Evolutionary conservation across 2,888 invertebrate species (phyloP), one percentile per base, ranked within the genome.

Genomic region (Andrena camellia): DNA sequence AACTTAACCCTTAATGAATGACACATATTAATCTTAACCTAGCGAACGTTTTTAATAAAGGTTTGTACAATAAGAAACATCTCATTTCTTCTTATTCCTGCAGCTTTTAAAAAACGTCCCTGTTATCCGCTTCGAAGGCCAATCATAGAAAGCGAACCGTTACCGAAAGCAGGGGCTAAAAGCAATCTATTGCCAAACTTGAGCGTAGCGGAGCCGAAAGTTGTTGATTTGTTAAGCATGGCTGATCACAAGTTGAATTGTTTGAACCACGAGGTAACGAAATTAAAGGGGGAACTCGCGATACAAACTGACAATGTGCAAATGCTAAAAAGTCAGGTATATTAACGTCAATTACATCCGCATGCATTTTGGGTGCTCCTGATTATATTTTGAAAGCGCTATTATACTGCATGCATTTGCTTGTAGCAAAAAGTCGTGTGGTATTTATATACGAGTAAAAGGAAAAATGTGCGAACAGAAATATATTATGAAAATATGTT

Each of bases 171-270:
- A 35, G 89, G 85, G 59, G 83, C 79, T 71, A 87, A 74, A 59
- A 52, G 83, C 23, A 68, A 69, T 2, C 78, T 91, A 7, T 71
- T 90, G n/a, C 92, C 92, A 33, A 92, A 83, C 84, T 81, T 90
- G 29, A 91, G 81, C 52, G 89, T 75, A 66, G 89, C 91, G 7
- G 92, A 94, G 7, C 92, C 93, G 20, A 90, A 90, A 70, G 70
- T 90, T 31, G 77, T 93, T 23, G 93, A 94, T 88, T 86, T 93
- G 71, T 79, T 94, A 52, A 90, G 83, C 67, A 92, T 93, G 91
- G 92, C 93, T 0, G 94, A 94, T 86, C 92, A 92, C 69, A 94
- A 91, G 83, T 93, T 94, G 81, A 92, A 86, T 78, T 90, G 91
- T 67, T 89, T 94, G 59, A 93, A 83, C 83, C 91, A 92, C 60